Percentiles rank a stretch among this genome's conserved stretches.
phyloP scores from a whole-genome alignment of 2,797 vertebrate species.

The Trichosurus vulpecula region DNA sequence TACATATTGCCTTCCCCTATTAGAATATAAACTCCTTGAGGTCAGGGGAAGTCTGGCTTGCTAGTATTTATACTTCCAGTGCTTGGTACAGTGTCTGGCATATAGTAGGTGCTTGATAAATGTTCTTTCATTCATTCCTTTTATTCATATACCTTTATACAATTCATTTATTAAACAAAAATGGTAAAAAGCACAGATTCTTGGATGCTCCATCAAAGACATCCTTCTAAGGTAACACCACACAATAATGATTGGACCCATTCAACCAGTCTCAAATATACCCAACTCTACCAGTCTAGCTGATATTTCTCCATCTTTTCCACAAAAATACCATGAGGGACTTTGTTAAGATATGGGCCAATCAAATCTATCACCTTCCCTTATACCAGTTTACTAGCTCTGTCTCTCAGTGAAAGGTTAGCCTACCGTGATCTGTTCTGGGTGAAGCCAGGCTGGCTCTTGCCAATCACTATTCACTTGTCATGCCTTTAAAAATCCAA shows the following conservation, averaged over 20 bases:
- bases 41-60: too few relatives aligned
- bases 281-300: neutral
- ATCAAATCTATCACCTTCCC: neutral
- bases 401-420: neutral
- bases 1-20: neutral
- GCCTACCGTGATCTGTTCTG: neutral
- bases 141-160: neutral
- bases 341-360: neutral
- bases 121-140: neutral
- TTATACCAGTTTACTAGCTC: neutral
- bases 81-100: neutral
- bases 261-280: neutral
- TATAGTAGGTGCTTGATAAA: neutral
- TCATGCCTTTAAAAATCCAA: neutral
- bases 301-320: neutral
- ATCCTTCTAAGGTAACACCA: neutral
- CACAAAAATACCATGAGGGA: neutral
- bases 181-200: too few relatives aligned
- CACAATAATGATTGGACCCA: neutral
- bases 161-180: too few relatives aligned
- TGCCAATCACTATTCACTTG: neutral
- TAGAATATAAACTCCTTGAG: neutral
- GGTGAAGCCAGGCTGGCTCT: neutral
- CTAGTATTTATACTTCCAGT: neutral
- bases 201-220: too few relatives aligned